These are phyloP conservation scores for Gallinago media DNA, from an alignment of 2,113 vertebrate genomes.

Conservation along the genomic window DNA sequence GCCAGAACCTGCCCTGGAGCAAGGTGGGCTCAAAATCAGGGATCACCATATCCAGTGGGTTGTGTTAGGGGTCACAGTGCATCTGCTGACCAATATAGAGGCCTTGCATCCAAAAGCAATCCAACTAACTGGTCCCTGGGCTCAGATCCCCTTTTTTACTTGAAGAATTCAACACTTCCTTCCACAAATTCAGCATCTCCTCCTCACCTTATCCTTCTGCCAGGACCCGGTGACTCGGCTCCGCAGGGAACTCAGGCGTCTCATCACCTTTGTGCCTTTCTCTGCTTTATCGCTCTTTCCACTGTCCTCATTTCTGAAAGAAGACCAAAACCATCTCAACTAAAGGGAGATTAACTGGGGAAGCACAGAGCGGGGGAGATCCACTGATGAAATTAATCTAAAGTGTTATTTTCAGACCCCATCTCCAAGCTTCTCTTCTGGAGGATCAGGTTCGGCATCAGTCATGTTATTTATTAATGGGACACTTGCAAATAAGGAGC, in stretches of 20 bases:
- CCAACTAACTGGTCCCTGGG: background rate
- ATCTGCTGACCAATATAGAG: background rate
- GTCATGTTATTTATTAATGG: background rate
- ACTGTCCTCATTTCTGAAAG: slow-evolving; percentile 82
- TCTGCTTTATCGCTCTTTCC: slow-evolving; percentile 81
- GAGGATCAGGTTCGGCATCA: background rate
- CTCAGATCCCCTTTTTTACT: background rate
- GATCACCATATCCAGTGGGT: background rate
- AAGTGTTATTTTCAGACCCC: background rate
- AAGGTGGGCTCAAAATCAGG: background rate
- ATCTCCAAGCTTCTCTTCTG: background rate
- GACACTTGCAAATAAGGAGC: background rate
- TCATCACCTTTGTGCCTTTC: slow-evolving; percentile 88
- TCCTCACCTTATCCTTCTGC: slow-evolving; percentile 92
- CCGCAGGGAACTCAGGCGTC: slow-evolving; percentile 90
- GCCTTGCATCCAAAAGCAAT: background rate
- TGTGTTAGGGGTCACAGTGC: background rate
- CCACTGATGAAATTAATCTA: background rate
- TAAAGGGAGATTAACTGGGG: background rate
- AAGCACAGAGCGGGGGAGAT: background rate
- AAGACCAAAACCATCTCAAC: background rate
- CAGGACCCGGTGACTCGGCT: slow-evolving; percentile 90
- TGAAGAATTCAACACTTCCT: background rate
- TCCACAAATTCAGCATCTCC: background rate
- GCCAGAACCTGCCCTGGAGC: background rate